phyloP scores from a whole-genome alignment of 2,113 vertebrate species.

The Hirundichthys speculiger region DNA sequence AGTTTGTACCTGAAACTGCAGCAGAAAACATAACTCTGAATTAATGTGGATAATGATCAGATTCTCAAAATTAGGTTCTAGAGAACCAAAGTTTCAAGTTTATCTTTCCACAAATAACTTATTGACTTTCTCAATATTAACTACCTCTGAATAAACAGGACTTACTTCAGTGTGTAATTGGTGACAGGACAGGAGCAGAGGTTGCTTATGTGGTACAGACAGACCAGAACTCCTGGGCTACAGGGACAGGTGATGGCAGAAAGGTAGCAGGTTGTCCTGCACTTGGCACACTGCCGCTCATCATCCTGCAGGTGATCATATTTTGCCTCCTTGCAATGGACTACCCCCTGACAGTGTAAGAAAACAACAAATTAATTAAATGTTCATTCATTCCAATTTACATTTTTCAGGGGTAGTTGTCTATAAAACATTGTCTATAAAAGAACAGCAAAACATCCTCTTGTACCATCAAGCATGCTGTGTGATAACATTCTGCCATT shows the following conservation, averaged over 20 bases:
- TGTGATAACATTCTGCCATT: too few species aligned
- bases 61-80: conserved; percentile 4
- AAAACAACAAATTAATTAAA: conserved; percentile 11
- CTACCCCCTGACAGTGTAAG: conserved; percentile 83
- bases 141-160: background rate
- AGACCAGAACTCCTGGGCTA: conserved; percentile 87
- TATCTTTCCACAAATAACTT: too few species aligned
- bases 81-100: background rate
- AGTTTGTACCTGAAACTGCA: conserved; percentile 90
- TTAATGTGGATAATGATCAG: background rate
- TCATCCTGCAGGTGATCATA: conserved; percentile 95
- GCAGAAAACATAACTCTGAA: background rate
- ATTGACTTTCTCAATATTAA: too few species aligned
- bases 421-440: background rate
- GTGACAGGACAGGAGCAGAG: conserved; percentile 89
- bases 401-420: too few species aligned
- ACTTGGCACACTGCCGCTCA: conserved; percentile 93
- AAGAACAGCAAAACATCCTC: too few species aligned
- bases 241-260: conserved; percentile 92
- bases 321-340: conserved; percentile 81
- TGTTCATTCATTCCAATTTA: background rate
- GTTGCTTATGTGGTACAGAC: conserved; percentile 87
- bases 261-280: conserved; percentile 97
- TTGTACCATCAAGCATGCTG: too few species aligned
- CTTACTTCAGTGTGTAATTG: conserved; percentile 92